Evolutionary conservation across 2,113 vertebrate genomes (phyloP), one percentile per base, ranked within the genome.

Genomic region (Aleadryas rufinucha): DNA sequence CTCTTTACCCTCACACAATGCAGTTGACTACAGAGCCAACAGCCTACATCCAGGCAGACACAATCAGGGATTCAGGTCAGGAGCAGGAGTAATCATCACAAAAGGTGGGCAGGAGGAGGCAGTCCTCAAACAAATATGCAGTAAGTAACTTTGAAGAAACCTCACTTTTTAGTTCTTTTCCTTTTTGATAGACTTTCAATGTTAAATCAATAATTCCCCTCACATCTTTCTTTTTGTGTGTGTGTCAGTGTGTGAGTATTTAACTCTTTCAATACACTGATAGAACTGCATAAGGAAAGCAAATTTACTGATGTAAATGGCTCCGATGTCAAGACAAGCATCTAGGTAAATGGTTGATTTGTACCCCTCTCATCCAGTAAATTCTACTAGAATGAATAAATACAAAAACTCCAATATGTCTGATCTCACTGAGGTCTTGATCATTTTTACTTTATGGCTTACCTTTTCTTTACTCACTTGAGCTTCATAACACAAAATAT

Each of bases 11-110:
- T 90, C 3, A 0, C 8, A 57, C 2, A 1, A 13, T 21, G 16
- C 30, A 84, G 16, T 0, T 42, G 35, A 64, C 22, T 69, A 37
- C 31, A 93, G 37, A 83, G 16, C 22, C 13, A 80, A 13, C 27
- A 90, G 8, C 35, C 47, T 11, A 45, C 0, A 0, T 57, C 18
- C 54, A 69, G 33, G 33, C 6, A 33, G 16, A 8, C 3, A 7
- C 27, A 22, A 31, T 53, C 63, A 54, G 30, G 49, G 30, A 68
- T 68, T 37, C 24, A 44, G 30, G 27, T 41, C 19, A 78, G 15
- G 18, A 63, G 50, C 6, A 84, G 22, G 8, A 87, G 11, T 17
- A 68, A 24, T 17, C 13, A 6, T 20, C 49, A 77, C 22, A 61
- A 87, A 63, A 75, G 2, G 3, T 1, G 4, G 33, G 35, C 41